Evolutionary conservation across 1,140 invertebrate species (phyloP).

Genomic region (Camponotus floridanus): DNA sequence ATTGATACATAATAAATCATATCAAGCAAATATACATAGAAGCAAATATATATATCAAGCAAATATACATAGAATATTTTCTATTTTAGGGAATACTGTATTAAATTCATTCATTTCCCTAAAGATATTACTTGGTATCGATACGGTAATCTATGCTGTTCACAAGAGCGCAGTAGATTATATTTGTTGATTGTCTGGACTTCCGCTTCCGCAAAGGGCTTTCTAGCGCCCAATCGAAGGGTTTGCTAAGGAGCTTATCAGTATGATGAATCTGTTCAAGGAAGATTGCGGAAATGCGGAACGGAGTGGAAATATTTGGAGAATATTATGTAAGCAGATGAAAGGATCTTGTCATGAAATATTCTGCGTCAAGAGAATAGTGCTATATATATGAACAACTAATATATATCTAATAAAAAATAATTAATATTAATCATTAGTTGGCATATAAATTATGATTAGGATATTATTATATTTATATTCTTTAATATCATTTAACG

Average conservation of each 20-base stretch:
- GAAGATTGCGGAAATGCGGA: constrained; percentile 29
- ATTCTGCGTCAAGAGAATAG: background rate
- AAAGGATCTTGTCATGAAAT: background rate
- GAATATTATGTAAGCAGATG: background rate
- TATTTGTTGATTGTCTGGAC: constrained; percentile 28
- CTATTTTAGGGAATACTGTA: background rate
- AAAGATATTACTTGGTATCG: constrained; percentile 15
- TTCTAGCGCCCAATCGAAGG: constrained; percentile 5
- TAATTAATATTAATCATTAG: background rate
- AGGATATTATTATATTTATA: background rate
- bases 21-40: background rate
- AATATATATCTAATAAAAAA: background rate
- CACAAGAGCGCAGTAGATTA: constrained; percentile 1
- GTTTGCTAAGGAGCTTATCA: constrained; percentile 46
- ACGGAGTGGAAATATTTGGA: constrained; percentile 1
- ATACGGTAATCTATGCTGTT: background rate
- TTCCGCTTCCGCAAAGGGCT: background rate
- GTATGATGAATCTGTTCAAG: constrained; percentile 4
- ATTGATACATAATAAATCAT: background rate
- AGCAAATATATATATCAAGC: background rate
- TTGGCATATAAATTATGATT: background rate
- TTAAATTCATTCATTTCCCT: background rate
- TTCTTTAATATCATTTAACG: background rate
- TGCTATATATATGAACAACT: background rate
- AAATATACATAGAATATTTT: background rate